Base-by-base conservation (phyloP, 2,888 invertebrate species). In the Lissonota sp. region DNA sequence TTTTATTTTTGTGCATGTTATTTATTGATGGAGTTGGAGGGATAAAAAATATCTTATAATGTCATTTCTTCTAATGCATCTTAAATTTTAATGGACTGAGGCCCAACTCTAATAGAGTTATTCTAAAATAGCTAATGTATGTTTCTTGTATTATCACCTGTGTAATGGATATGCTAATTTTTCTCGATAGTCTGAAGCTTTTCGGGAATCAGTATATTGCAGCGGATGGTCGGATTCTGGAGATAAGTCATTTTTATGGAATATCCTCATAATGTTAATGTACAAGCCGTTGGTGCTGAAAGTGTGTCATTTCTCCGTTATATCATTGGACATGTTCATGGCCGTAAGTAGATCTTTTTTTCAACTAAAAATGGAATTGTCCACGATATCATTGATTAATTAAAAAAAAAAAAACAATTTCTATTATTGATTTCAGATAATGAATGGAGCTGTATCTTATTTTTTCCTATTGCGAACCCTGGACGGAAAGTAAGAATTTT, bases 271-370 rank as follows among this genome's bases (percentile, higher is more conserved):
- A 1, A 75, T 86, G 37, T 79, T 86, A 1, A 75, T 74, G 51
- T 87, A 88, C 66, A 87, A 83, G 44, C 86, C 88, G 12, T 69
- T 89, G 0, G 42, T 64, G 44, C 63, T 89, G 7, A 86, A 72
- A 58, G 87, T 84, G 0, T 84, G 84, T 46, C 76, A 80, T 39
- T 79, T 86, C 57, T 83, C 86, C 57, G 44, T 55, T n/a, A 76
- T 88, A 39, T 84, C 86, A 4, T 37, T 82, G 10, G 67, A 82
- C 53, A 77, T 79, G 73, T 80, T 78, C 12, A 26, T 77, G 5
- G 70, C n/a, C 51, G 83, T 78, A 44, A 51, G 66, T 70, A 46
- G 8, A n/a, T n/a, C n/a, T n/a, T n/a, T n/a, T 10, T 5, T 1
- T n/a, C 3, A n/a, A 0, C 46, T 8, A 10, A 6, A 46, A 0